These are phyloP conservation scores for Ploceus nigricollis DNA, from an alignment of 2,113 vertebrate species.

Conservation along the genomic window DNA sequence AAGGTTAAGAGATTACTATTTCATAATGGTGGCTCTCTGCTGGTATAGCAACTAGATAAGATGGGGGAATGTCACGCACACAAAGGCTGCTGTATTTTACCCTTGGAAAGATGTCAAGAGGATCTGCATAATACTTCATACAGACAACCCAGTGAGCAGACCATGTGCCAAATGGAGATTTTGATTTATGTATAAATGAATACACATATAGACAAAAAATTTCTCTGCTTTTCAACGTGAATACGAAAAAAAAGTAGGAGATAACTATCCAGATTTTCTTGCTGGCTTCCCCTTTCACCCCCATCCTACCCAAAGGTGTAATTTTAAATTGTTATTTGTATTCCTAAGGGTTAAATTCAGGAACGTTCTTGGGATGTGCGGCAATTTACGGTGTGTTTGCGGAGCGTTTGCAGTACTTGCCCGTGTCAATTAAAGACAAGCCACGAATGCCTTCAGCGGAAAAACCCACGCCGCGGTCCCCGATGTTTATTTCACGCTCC, in stretches of 20 bases:
- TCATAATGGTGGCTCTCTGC: not conserved
- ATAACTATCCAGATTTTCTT: not conserved
- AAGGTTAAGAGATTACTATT: conserved; percentile 2
- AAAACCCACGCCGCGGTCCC: not conserved
- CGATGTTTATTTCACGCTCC: not conserved
- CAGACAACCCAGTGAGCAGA: not conserved
- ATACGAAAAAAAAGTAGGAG: not conserved
- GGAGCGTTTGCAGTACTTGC: not conserved
- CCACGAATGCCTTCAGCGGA: not conserved
- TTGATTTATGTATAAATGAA: not conserved
- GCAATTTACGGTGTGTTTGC: not conserved
- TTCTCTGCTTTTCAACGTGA: not conserved
- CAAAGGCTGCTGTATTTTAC: not conserved
- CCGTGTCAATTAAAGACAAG: not conserved
- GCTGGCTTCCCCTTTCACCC: not conserved
- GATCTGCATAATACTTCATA: not conserved
- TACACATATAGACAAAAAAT: not conserved
- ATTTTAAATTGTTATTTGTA: not conserved
- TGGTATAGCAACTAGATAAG: not conserved
- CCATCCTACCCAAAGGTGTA: not conserved
- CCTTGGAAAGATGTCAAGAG: not conserved
- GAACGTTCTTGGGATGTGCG: not conserved
- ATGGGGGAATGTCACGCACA: not conserved
- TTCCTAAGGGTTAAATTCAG: not conserved
- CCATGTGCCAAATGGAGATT: not conserved